Evolutionary conservation across 1,140 invertebrate genomes (phyloP).

Genomic region (Pemphigus obesinymphae): DNA sequence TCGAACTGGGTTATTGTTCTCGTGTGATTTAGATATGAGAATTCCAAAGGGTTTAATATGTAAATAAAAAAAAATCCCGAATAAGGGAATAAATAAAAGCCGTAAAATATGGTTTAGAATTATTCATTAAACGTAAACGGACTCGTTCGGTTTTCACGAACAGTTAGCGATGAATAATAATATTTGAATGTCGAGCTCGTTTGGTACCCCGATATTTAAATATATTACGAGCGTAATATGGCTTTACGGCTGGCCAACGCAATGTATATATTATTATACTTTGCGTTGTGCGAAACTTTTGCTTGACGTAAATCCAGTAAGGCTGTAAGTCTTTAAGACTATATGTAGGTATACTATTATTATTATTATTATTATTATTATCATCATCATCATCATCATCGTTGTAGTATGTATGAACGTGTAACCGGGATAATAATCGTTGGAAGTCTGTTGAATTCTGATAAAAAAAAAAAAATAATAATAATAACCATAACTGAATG

Average conservation of each 20-base stretch:
- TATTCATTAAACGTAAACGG: background rate
- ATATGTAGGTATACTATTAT: too few relatives aligned
- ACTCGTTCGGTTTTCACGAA: background rate
- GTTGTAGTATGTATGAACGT: background rate
- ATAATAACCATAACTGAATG: too few relatives aligned
- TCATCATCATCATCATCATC: too few relatives aligned
- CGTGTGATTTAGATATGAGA: background rate
- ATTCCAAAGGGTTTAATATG: background rate
- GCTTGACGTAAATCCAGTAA: background rate
- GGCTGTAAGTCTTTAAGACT: background rate
- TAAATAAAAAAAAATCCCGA: too few relatives aligned
- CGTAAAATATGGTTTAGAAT: background rate
- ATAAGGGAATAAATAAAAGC: background rate
- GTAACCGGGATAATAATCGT: background rate
- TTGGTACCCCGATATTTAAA: too few relatives aligned
- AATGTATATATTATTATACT: background rate
- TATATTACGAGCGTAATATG: background rate
- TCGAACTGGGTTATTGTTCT: background rate
- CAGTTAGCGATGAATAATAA: background rate
- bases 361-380: too few relatives aligned
- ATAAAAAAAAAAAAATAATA: background rate
- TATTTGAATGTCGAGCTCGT: background rate
- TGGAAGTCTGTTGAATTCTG: background rate
- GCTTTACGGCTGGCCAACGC: background rate
- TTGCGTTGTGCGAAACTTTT: background rate